Percentiles rank a stretch among this genome's conserved stretches.
Conservation (phyloP, 1,140 invertebrate genomes). For the Trypoxylus dichotomus region DNA sequence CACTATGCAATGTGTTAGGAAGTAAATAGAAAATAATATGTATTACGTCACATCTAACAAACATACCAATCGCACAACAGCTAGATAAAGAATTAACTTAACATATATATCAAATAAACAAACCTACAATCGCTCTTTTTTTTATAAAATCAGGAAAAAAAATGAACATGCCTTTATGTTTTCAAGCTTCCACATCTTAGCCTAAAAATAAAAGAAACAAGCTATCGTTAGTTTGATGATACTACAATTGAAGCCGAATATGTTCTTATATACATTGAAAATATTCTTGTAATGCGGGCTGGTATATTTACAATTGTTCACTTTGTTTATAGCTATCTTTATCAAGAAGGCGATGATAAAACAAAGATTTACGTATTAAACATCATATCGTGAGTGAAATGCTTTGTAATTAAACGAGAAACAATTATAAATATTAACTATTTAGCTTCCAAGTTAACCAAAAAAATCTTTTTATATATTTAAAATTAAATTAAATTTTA, state of each 20-base stretch:
- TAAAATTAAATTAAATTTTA: too few relatives aligned
- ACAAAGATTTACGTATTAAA: too few relatives aligned
- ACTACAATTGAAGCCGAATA: background rate
- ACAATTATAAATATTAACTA: background rate
- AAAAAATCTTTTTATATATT: background rate
- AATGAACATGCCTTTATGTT: conserved; percentile 63
- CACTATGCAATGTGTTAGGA: background rate
- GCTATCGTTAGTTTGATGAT: conserved; percentile 22
- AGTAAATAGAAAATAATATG: background rate
- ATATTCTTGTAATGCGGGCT: background rate
- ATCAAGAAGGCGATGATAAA: too few relatives aligned
- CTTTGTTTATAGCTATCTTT: background rate
- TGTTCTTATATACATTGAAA: background rate
- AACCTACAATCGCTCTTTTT: conserved; percentile 22
- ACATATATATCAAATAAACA: background rate
- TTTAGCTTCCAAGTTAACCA: too few relatives aligned
- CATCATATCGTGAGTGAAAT: too few relatives aligned
- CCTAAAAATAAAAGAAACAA: conserved; percentile 59
- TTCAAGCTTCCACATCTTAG: conserved; percentile 61
- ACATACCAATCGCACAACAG: background rate
- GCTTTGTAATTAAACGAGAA: too few relatives aligned
- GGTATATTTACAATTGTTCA: background rate
- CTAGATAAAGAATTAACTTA: background rate
- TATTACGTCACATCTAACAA: background rate
- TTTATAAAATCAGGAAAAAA: conserved; percentile 30